These are phyloP conservation scores for Noctuana brunneofusca DNA, from an alignment of 2,888 invertebrate species.

Conservation along the genomic window DNA sequence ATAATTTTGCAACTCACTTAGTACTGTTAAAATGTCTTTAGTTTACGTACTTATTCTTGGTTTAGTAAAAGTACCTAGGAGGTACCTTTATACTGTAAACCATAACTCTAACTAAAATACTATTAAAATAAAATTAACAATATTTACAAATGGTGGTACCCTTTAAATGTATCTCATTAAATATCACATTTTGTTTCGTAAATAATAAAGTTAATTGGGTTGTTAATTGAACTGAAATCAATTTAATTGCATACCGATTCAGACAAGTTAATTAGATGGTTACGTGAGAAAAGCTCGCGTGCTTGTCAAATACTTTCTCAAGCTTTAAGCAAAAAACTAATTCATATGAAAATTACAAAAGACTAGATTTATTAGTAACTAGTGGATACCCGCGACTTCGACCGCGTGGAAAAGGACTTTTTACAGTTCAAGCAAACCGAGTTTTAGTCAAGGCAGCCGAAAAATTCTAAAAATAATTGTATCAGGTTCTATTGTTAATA, in stretches of 20 bases:
- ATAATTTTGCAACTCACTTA: too few relatives aligned
- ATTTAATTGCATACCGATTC: constrained; percentile 6
- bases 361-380: not conserved
- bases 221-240: not conserved
- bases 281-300: constrained; percentile 21
- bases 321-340: constrained; percentile 4
- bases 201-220: not conserved
- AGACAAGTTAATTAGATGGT: constrained; percentile 16
- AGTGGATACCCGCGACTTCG: too few relatives aligned
- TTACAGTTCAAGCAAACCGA: too few relatives aligned
- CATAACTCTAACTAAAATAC: not conserved
- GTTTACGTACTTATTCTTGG: too few relatives aligned
- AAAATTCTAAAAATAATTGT: too few relatives aligned
- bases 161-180: not conserved
- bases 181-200: not conserved
- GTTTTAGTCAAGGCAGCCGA: too few relatives aligned
- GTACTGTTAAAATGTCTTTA: too few relatives aligned
- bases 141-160: too few relatives aligned
- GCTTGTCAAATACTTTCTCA: constrained; percentile 5
- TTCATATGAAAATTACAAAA: not conserved
- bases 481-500: too few relatives aligned
- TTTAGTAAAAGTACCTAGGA: too few relatives aligned
- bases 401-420: too few relatives aligned
- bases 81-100: too few relatives aligned
- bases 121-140: not conserved